Evolutionary conservation across 2,113 vertebrate species (phyloP), one percentile per base, ranked within the genome.

Genomic region (Tachysurus fulvidraco): DNA sequence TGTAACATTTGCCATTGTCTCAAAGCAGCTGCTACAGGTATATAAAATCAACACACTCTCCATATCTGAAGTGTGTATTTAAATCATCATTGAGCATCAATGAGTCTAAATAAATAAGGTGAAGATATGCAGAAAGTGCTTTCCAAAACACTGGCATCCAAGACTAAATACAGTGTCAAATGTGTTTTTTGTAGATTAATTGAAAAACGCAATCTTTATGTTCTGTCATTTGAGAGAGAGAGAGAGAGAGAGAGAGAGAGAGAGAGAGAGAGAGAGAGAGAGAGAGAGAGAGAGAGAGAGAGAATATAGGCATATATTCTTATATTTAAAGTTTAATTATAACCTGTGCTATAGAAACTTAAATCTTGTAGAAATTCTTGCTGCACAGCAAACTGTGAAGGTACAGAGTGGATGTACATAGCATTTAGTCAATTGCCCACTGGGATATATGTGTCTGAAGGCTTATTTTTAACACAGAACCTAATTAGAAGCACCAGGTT

Each of bases 401-500:
- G 19, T 82, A 28, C 44, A 60, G n/a, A 73, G 54, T 83, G 55
- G 46, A 79, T 65, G 57, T 55, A 69, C 17, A 76, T 30, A 84
- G n/a, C 46, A 83, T 89, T 80, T 74, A 86, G 59, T 69, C 0
- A 71, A 67, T 52, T 84, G 36, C 57, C 55, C 50, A 55, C 30
- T 86, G 81, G 67, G 65, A 57, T 78, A 81, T 17, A 28, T 87
- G 65, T 60, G 74, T 60, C 52, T 11, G 44, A 64, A 81, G n/a
- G 46, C 6, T 28, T 62, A 83, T 87, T 87, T 85, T 87, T 84
- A 90, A 91, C 91, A 89, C 86, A 89, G 85, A 92, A 85, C 90
- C 79, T 82, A 88, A 93, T 92, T 90, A 85, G 84, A 91, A 90
- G 90, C 91, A 91, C 88, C 85, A 92, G 88, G 52, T 81, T 83